Evolutionary conservation across 2,797 vertebrate genomes (phyloP), one percentile per base, ranked within the genome.

Genomic region (Gymnothorax reevesii): DNA sequence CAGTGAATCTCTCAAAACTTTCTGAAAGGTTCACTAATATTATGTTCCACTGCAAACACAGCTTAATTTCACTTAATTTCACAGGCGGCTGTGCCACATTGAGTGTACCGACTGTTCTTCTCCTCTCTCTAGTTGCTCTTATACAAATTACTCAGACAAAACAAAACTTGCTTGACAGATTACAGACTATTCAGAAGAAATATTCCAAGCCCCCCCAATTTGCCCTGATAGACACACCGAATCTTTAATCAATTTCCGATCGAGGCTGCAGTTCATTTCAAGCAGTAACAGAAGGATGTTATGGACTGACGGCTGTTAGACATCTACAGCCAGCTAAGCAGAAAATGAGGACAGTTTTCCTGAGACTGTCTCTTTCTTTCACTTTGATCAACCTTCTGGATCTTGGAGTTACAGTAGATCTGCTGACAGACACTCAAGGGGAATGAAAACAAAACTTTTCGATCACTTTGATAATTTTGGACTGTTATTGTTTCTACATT

Each of bases 351-450:
- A 64, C 57, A n/a, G 52, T 15, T 75, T 69, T 66, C n/a, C 15
- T 82, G 13, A 49, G 85, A 86, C 66, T 57, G 71, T 83, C 42
- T 57, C 57, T 88, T 89, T 89, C 88, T 89, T 91, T 92, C 86
- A 84, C 89, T 3, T 9, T 57, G 86, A 88, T 91, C 91, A 89
- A 84, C 75, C 66, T 77, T 88, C 85, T 89, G 89, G 88, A 88
- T 66, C 86, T 85, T 88, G 88, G 95, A 96, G 95, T 92, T 93
- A 93, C 94, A 96, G 95, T 93, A 96, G 95, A 95, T 96, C 94
- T 94, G 95, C 90, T 88, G 90, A 86, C 84, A 88, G 92, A 93
- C 94, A 94, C 94, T 96, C 94, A 95, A 94, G 92, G 84, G 42
- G 86, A 4, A 80, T 80, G 77, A 85, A 93, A 91, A 66, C 88